phyloP scores from a whole-genome alignment of 2,113 vertebrate species.

The Haplochromis vanheusdeni region DNA sequence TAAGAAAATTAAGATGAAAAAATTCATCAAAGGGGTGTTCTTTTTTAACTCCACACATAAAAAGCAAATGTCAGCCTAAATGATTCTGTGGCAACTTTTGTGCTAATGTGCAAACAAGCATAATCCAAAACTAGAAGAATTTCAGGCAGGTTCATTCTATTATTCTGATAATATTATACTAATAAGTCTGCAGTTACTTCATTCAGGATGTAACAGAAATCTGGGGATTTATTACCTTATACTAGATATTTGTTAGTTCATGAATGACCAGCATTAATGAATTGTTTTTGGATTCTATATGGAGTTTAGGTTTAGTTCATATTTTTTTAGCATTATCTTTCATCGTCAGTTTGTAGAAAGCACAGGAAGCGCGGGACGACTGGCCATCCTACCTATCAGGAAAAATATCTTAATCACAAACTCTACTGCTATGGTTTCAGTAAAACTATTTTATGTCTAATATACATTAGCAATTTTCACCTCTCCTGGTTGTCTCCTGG shows the following conservation, averaged over 20 bases:
- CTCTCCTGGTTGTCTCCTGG: neutral
- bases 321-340: neutral
- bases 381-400: neutral
- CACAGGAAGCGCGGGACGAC: neutral
- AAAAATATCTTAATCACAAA: neutral
- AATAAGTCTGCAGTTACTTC: neutral
- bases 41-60: neutral
- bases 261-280: neutral
- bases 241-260: neutral
- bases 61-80: neutral
- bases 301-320: neutral
- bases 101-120: neutral
- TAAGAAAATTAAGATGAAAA: neutral
- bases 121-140: neutral
- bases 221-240: neutral
- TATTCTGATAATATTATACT: neutral
- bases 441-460: neutral
- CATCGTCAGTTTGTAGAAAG: neutral
- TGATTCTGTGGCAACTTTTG: neutral
- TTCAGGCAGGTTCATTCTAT: neutral
- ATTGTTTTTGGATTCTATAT: neutral
- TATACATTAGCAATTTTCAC: neutral
- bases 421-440: neutral
- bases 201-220: neutral
- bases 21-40: neutral